A percentile compares a stretch with the other conserved stretches of the same genome.
These are phyloP conservation scores for Drosophila sordidapex DNA, from an alignment of 2,888 invertebrate genomes.

Conservation along the genomic window DNA sequence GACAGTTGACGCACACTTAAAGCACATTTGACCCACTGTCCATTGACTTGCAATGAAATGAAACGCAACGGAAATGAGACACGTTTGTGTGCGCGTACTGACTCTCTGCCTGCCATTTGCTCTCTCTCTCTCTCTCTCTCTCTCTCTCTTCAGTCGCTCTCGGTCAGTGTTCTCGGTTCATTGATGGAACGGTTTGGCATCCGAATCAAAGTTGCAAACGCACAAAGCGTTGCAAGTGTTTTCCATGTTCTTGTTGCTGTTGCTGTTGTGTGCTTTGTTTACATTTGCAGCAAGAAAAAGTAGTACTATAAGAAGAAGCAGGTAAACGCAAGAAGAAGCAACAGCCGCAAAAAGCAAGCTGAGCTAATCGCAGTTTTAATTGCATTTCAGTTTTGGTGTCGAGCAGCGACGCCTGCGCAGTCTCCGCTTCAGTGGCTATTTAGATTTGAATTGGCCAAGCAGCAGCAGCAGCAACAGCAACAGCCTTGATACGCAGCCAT, in stretches of 20 bases:
- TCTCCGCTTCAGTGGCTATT: constrained; percentile 56
- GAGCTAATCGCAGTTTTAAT: constrained; percentile 60
- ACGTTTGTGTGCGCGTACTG: constrained; percentile 3
- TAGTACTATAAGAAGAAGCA: constrained; percentile 11
- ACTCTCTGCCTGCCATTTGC: constrained; percentile 14
- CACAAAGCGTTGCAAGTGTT: constrained; percentile 55
- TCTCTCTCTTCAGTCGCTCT: neutral
- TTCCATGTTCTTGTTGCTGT: constrained; percentile 23
- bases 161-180: constrained; percentile 48
- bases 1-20: too few species aligned
- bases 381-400: constrained; percentile 65
- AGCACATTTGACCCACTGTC: constrained; percentile 27
- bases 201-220: constrained; percentile 53
- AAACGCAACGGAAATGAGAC: constrained; percentile 70
- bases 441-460: constrained; percentile 54
- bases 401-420: constrained; percentile 59
- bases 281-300: constrained; percentile 34
- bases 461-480: constrained; percentile 10
- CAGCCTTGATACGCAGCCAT: constrained; percentile 64
- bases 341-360: constrained; percentile 24
- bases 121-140: constrained; percentile 1
- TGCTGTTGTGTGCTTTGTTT: constrained; percentile 43
- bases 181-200: constrained; percentile 69
- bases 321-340: constrained; percentile 1
- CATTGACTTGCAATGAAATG: constrained; percentile 49